These are phyloP conservation scores for Terrapene triunguis DNA, from an alignment of 2,113 vertebrate species.

Conservation along the genomic window DNA sequence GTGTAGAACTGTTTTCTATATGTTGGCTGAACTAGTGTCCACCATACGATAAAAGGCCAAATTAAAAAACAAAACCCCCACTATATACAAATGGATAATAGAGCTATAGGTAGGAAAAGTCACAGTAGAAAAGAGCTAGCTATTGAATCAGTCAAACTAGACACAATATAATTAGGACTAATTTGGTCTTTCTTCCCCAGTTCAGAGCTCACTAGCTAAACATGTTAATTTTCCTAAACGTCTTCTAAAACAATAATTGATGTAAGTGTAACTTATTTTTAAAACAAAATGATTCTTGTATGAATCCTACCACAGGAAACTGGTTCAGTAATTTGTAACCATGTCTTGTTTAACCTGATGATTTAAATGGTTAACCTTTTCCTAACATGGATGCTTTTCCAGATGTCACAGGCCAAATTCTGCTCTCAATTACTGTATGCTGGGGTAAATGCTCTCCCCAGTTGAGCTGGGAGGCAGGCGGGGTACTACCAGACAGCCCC, in stretches of 20 bases:
- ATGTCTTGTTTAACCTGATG: not conserved
- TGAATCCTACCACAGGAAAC: not conserved
- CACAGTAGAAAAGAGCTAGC: not conserved
- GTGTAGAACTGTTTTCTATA: not conserved
- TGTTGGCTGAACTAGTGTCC: conserved; percentile 21
- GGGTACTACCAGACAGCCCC: not conserved
- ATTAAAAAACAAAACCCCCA: not conserved
- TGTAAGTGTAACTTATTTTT: not conserved
- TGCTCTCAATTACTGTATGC: not conserved
- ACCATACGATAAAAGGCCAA: conserved; percentile 32
- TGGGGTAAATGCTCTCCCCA: not conserved
- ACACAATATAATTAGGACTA: conserved; percentile 27
- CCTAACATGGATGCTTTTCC: not conserved
- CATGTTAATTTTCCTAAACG: not conserved
- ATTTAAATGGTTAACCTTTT: fast-evolving
- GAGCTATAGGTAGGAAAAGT: not conserved
- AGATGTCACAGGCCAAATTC: not conserved
- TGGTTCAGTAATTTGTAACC: not conserved
- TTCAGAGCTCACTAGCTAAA: not conserved
- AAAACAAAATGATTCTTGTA: not conserved
- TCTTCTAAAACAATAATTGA: not conserved
- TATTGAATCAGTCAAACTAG: not conserved
- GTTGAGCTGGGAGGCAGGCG: not conserved
- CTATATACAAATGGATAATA: not conserved
- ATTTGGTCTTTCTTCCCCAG: conserved; percentile 7